Base-by-base conservation (phyloP, 2,113 vertebrate species). In the Osmerus mordax region DNA sequence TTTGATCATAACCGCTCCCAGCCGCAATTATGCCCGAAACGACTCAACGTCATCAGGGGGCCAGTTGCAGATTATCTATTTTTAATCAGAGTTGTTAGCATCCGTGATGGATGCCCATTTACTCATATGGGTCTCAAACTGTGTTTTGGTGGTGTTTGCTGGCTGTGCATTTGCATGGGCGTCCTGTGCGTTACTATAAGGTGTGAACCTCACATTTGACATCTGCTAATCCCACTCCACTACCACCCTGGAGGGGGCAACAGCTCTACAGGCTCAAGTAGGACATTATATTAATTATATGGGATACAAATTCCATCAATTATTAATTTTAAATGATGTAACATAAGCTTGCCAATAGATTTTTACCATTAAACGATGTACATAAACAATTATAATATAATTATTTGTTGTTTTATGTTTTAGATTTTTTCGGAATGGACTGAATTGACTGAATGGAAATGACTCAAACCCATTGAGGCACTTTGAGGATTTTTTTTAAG, bases 21-120 rank as follows among this genome's bases (percentile, higher is more conserved):
- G 89, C 89, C 88, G 87, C 90, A 92, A 91, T 93, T 92, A 93
- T 84, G 81, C 80, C 88, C 85, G 86, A 88, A 91, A 89, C 86
- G 85, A 89, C 85, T 86, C 81, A 79, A 82, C 85, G 82, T 84
- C 85, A 91, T 86, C 87, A 74, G 87, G 88, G 87, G 89, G 87
- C 84, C 67, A 88, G 83, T 87, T 85, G 85, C 87, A 90, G 87
- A 90, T 89, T 90, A 91, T 91, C 89, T 91, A 90, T 91, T 92
- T 92, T 93, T 92, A 93, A 93, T 93, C 89, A 91, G 88, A 90
- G 87, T 89, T 90, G 89, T 93, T 91, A 91, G 89, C 90, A 87
- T 89, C 90, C 86, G 86, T 91, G 89, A 92, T 87, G 84, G 88
- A 92, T 84, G 86, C 86, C 87, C 83, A 65, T 85, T 90, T 84